Base-by-base conservation (phyloP, 1,140 invertebrate species). In the Scaptomyza pallida region DNA sequence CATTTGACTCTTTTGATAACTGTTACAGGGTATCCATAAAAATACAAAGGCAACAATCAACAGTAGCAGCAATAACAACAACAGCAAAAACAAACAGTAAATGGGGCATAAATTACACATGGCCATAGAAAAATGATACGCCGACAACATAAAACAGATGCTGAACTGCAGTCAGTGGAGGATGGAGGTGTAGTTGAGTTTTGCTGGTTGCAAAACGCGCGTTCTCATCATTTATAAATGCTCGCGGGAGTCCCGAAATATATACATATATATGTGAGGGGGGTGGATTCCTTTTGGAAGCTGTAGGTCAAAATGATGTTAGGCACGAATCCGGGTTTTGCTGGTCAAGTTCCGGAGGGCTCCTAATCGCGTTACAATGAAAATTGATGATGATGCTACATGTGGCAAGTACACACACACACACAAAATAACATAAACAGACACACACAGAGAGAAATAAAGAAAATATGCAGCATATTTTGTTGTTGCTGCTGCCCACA, bases 51-150 rank as follows among this genome's bases (percentile, higher is more conserved):
- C 73, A 70, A 74, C 60, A 59, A 59, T 54, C 54, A 44, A 13
- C 37, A 80, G 61, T 62, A 72, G 76, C 71, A 79, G 65, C 54
- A 75, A 55, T 54, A 43, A 15, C 16, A 30, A 8, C 56, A 40
- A 30, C 45, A 67, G 54, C 67, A 81, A 73, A 40, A 54, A 41
- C 37, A 62, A 30, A 41, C 54, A 79, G 54, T 81, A 81, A 85
- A 88, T 85, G 77, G 77, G 76, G 81, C 82, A 85, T 85, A 85
- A 86, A 85, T 85, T 85, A 85, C 82, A 88, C 81, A 85, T 85
- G 78, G 81, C 81, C 77, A 85, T 85, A 85, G 81, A 85, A 86
- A 85, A 81, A 85, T 85, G 81, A 85, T 85, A 78, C 69, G 73
- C 74, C 73, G 74, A 75, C 73, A 85, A 81, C 81, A 86, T 88